phyloP scores from a whole-genome alignment of 2,888 invertebrate species.

The Drosophila gaucha region DNA sequence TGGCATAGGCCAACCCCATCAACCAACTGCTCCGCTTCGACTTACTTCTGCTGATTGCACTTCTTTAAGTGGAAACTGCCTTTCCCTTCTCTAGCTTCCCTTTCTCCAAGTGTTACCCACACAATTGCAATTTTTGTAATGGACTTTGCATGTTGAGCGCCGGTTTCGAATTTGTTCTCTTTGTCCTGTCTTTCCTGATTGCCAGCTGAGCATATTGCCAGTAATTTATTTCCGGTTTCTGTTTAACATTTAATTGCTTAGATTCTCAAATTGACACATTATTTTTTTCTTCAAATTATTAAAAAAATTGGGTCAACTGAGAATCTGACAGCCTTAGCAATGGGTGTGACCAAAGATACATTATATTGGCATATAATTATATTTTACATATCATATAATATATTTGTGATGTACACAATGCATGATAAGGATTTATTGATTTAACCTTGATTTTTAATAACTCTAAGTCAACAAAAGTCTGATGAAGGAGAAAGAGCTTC shows the following conservation, averaged over 20 bases:
- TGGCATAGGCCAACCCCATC: constrained; percentile 33
- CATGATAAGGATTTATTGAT: too few species aligned
- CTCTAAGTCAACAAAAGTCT: too few species aligned
- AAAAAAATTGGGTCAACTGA: neutral
- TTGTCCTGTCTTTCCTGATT: constrained; percentile 39
- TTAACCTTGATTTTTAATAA: too few species aligned
- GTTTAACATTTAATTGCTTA: constrained; percentile 49
- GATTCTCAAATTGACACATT: constrained; percentile 44
- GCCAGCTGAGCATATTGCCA: constrained; percentile 51
- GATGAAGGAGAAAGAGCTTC: too few species aligned
- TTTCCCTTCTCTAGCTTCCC: constrained; percentile 14
- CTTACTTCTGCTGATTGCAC: constrained; percentile 75
- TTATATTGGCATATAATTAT: neutral
- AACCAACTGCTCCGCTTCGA: constrained; percentile 41
- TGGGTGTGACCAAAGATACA: too few species aligned
- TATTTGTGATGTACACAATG: too few species aligned
- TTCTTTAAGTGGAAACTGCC: constrained; percentile 69
- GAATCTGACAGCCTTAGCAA: neutral
- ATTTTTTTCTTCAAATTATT: neutral
- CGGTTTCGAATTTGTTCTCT: constrained; percentile 30
- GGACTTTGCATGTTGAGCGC: constrained; percentile 72
- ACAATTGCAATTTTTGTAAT: constrained; percentile 69
- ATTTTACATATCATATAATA: neutral
- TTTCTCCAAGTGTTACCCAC: constrained; percentile 24
- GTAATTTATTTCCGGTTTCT: constrained; percentile 67